Evolutionary conservation across 2,113 vertebrate genomes (phyloP).

Genomic region (Eonycteris spelaea): DNA sequence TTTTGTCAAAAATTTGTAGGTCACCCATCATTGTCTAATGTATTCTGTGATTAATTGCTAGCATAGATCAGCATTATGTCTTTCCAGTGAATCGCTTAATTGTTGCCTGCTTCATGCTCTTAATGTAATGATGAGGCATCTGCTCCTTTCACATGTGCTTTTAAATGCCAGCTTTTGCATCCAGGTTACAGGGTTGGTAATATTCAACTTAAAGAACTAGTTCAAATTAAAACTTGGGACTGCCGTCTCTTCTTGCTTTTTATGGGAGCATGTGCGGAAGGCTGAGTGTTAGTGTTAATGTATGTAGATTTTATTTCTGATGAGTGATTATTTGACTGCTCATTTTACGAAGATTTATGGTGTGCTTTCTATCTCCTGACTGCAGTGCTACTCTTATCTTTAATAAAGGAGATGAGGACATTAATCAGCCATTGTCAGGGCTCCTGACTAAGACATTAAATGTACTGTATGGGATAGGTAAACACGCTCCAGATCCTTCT

Average conservation of each 20-base stretch:
- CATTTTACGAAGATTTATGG: conserved; percentile 99
- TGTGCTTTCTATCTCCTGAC: conserved; percentile 98
- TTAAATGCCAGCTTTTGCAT: conserved; percentile 89
- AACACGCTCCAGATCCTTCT: conserved; percentile 97
- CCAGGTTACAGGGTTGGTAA: conserved; percentile 86
- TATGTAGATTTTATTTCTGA: conserved; percentile 99
- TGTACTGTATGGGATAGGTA: conserved; percentile 99
- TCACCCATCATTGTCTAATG: conserved; percentile 99
- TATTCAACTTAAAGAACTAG: conserved; percentile 85
- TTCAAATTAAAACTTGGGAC: conserved; percentile 86
- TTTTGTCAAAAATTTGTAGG: conserved; percentile 98
- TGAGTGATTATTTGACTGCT: conserved; percentile 99
- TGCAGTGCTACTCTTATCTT: conserved; percentile 99
- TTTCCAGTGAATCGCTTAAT: conserved; percentile 97
- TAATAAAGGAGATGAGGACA: conserved; percentile 99
- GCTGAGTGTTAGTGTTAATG: conserved; percentile 95
- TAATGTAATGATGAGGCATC: conserved; percentile 95
- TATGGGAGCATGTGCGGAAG: conserved; percentile 85
- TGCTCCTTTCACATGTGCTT: conserved; percentile 92
- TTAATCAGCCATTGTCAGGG: conserved; percentile 99
- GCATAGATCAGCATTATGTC: conserved; percentile 99
- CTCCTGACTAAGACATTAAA: conserved; percentile 99
- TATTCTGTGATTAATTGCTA: conserved; percentile 98
- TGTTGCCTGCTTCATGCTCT: conserved; percentile 96
- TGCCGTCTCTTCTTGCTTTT: conserved; percentile 78